Base-by-base conservation (phyloP, 2,797 vertebrate genomes). In the Mareca penelope region DNA sequence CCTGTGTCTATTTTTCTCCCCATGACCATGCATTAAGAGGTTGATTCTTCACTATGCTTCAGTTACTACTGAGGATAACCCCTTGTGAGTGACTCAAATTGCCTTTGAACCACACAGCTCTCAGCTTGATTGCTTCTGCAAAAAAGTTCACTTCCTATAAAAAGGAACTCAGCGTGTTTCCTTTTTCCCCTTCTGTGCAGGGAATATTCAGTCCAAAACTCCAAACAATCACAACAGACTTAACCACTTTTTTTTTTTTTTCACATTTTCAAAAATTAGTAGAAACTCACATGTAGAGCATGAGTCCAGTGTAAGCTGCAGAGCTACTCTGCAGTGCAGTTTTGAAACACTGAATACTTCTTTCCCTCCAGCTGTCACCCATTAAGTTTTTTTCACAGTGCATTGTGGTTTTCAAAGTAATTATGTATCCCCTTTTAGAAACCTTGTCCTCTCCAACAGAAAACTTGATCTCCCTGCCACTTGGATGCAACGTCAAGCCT, bases 121-220 rank as follows among this genome's bases (percentile, higher is more conserved):
- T 93, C 73, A 83, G 53, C 29, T 77, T 92, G 76, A 87, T 82
- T 85, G 57, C 46, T 67, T 76, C 53, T 87, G 48, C 52, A 92
- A 53, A 85, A 55, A 55, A 60, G 17, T 80, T 77, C 6, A 39
- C 8, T 76, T 87, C 6, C n/a, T 53, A 9, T 48, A 73, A 67
- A 88, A 73, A 89, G 77, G 2, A 71, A 35, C 26, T 77, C 57
- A 7, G 10, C 26, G 8, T 72, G 55, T 84, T 91, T 78, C 65
- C 17, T 84, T 80, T 88, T 88, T 71, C 10, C 24, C 9, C 7
- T 88, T 72, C n/a, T 80, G 7, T 64, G 76, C 22, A 46, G 44
- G 83, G 21, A 63, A 82, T 31, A 88, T 53, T 75, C n/a, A 22
- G 9, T 82, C 24, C 28, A 81, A 77, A 71, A 11, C 9, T 90